A percentile compares a stretch with the other conserved stretches of the same genome.
Evolutionary conservation across 2,113 vertebrate species (phyloP).

Genomic region (Mugil cephalus): DNA sequence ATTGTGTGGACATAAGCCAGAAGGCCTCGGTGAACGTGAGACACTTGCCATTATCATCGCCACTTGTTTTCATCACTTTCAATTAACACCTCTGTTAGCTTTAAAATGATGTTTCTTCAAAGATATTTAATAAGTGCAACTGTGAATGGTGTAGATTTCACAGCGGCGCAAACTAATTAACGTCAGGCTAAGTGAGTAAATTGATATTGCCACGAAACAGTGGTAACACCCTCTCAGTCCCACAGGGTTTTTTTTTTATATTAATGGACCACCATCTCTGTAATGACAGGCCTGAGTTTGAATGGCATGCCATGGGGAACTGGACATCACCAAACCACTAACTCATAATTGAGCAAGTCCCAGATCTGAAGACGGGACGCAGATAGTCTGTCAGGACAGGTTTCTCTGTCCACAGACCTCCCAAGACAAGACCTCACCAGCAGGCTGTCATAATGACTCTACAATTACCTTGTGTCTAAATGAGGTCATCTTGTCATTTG

Average conservation of each 20-base stretch:
- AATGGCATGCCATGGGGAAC: conserved; percentile 23
- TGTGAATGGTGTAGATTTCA: conserved; percentile 1
- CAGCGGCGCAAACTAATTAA: conserved; percentile 8
- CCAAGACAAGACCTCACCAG: conserved; percentile 65
- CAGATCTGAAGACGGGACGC: conserved; percentile 51
- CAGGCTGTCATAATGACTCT: conserved; percentile 55
- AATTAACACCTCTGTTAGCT: conserved; percentile 25
- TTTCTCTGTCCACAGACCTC: conserved; percentile 64
- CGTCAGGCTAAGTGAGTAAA: conserved; percentile 31
- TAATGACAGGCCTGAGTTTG: conserved; percentile 40
- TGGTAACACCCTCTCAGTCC: conserved; percentile 22
- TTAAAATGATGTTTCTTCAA: conserved; percentile 8
- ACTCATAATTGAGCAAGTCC: conserved; percentile 44
- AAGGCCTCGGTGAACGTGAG: conserved; percentile 50
- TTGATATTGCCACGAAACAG: conserved; percentile 35
- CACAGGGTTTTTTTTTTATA: conserved; percentile 20
- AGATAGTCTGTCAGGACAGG: conserved; percentile 39
- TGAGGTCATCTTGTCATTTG: conserved; percentile 61
- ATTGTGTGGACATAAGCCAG: conserved; percentile 63
- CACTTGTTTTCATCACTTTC: conserved; percentile 48
- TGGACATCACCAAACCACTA: conserved; percentile 57
- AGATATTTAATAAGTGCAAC: conserved; percentile 20
- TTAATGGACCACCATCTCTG: conserved; percentile 30
- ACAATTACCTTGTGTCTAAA: conserved; percentile 63
- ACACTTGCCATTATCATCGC: conserved; percentile 43